Base-by-base conservation (phyloP, 2,113 vertebrate species). In the Paradoxurus hermaphroditus region DNA sequence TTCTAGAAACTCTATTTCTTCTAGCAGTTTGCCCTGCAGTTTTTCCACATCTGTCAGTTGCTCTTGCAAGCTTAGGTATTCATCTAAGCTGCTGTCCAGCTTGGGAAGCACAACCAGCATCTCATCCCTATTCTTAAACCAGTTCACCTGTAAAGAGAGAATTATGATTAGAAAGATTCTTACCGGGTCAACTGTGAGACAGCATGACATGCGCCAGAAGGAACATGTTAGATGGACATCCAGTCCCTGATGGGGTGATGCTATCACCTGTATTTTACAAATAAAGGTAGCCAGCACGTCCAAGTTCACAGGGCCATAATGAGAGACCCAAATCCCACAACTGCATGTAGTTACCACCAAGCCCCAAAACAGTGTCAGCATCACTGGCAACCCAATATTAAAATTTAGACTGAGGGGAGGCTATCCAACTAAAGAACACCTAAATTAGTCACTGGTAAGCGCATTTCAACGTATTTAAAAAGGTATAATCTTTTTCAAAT, bases 111-210 rank as follows among this genome's bases (percentile, higher is more conserved):
- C 99, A 7, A 98, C 98, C 93, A 99, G 98, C 99, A 99, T 99
- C 98, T 99, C 99, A 7, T 99, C 99, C 29, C 99, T 99, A 96
- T 99, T 99, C 98, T 99, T 99, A 97, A 99, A 99, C 99, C 99
- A 99, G 98, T 99, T 99, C 89, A 99, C 99, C 99, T 99, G 97
- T 25, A 97, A 95, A 98, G 46, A 89, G 79, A 44, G 67, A 41
- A 96, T 46, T 89, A 51, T 72, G 0, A 1, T 96, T 82, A 97
- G 0, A 79, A 70, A 96, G 11, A 92, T 63, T 82, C 75, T 86
- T 27, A 65, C 1, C 93, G 79, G n/a, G 18, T 4, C n/a, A 49
- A 77, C 27, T 81, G 8, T 46, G 19, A 86, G 59, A 31, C 46
- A 86, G 1, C 12, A 96, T 10, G 41, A 49, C 15, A 34, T 14